Percentiles rank a stretch among this genome's conserved stretches.
Evolutionary conservation across 2,113 vertebrate genomes (phyloP).

Genomic region (Anolis carolinensis): DNA sequence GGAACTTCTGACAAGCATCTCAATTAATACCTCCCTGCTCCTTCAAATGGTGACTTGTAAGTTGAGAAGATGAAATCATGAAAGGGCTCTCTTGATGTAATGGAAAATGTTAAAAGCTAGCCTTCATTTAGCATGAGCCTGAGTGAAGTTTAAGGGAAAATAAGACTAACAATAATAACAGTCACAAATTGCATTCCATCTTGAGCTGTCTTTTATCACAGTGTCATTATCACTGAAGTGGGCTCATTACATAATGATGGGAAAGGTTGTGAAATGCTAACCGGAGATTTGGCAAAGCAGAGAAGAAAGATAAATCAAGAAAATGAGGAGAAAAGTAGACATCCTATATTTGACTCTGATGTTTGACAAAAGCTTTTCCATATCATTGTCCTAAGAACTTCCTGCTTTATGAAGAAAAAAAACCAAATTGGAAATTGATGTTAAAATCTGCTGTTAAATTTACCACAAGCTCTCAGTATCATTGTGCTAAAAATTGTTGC

Average conservation of each 20-base stretch:
- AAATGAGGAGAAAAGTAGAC: not conserved
- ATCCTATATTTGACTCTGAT: not conserved
- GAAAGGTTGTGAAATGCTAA: slow-evolving; percentile 44
- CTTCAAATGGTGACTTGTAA: not conserved
- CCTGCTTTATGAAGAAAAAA: not conserved
- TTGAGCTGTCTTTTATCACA: slow-evolving; percentile 51
- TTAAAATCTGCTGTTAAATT: not conserved
- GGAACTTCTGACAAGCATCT: not conserved
- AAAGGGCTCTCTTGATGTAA: slow-evolving; percentile 12
- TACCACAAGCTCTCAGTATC: not conserved
- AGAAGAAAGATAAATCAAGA: not conserved
- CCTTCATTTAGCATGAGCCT: slow-evolving; percentile 16
- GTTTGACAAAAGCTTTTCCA: not conserved
- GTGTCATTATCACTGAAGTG: slow-evolving; percentile 42
- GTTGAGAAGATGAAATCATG: not conserved
- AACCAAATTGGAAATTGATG: not conserved
- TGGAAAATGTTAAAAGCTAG: not conserved
- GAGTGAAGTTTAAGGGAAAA: slow-evolving; percentile 25
- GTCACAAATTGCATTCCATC: slow-evolving; percentile 37
- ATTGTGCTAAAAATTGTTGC: no score
- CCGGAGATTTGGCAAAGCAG: slow-evolving; percentile 22
- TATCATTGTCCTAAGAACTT: not conserved
- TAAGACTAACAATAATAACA: slow-evolving; percentile 10
- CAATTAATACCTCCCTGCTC: not conserved
- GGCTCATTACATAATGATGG: slow-evolving; percentile 51